A percentile compares a stretch with the other conserved stretches of the same genome.
Conservation (phyloP, 2,797 vertebrate genomes). For the Spinus pinus region DNA sequence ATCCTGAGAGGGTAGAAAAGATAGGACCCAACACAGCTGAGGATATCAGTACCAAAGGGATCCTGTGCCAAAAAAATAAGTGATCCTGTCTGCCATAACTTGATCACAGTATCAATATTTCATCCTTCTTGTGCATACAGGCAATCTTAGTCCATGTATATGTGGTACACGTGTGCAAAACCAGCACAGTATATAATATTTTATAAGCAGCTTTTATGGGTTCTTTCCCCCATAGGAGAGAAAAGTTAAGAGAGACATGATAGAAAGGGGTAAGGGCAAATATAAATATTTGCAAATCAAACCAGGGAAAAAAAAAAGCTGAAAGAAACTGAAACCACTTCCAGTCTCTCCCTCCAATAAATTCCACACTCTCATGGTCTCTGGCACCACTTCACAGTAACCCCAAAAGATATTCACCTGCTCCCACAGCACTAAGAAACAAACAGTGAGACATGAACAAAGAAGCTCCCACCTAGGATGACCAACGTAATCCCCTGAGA, state of each 20-base stretch:
- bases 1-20: not conserved
- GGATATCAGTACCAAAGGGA: not conserved
- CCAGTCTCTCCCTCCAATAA: constrained; percentile 22
- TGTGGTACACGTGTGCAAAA: not conserved
- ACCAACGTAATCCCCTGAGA: not conserved
- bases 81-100: not conserved
- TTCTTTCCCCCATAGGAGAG: not conserved
- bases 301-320: not conserved
- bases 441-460: constrained; percentile 14
- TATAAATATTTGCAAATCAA: constrained; percentile 22
- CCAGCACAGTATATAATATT: not conserved
- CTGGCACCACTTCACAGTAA: constrained; percentile 43
- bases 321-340: constrained; percentile 13
- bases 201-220: not conserved
- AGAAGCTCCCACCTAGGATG: constrained; percentile 23
- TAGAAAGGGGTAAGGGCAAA: not conserved
- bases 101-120: not conserved
- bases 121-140: not conserved
- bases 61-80: not conserved
- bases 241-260: not conserved
- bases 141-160: not conserved
- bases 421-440: constrained; percentile 20
- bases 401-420: constrained; percentile 39
- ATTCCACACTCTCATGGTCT: not conserved
- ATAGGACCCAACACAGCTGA: not conserved